Evolutionary conservation across 2,113 vertebrate genomes (phyloP), one percentile per base, ranked within the genome.

Genomic region (Setophaga kirtlandii): DNA sequence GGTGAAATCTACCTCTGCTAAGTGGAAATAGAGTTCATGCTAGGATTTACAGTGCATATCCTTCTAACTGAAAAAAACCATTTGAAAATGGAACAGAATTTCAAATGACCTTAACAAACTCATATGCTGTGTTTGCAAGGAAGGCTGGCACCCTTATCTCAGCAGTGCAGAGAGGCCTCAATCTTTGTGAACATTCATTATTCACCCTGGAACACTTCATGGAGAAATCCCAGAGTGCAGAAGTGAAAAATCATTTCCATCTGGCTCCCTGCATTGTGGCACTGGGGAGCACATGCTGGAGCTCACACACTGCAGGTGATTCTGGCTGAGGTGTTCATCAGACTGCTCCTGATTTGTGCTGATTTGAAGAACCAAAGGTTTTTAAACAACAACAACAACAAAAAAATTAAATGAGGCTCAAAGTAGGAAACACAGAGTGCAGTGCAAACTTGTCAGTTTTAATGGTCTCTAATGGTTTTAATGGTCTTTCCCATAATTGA

Each of bases 101-200:
- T 92, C 59, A 74, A 20, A 90, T 91, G 79, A 92, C 85, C 79
- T 52, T 81, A 92, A 79, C 31, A 90, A 83, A 80, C 68, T 86
- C 42, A 8, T 41, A 11, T 37, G 68, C 71, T 83, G 47, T 77
- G 22, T 74, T 85, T 90, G 84, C 90, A 91, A 67, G 90, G 86
- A 83, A 68, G 68, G 76, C 85, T 76, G 67, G 76, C 64, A 74
- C 46, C 52, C 79, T 91, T 88, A 86, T 83, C 91, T 91, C 3
- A 1, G 3, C 47, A 71, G 75, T 55, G 30, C 84, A 93, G 79
- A 70, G 87, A 67, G 75, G 55, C 75, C 59, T 86, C 27, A 86
- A 42, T 74, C 73, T 60, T 90, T 67, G 33, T 95, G 64, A 83
- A 42, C 17, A 46, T 84, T 95, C 2, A 6, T 90, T 91, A 63